Evolutionary conservation across 2,888 invertebrate genomes (phyloP), one percentile per base, ranked within the genome.

Genomic region (Carcina quercana): DNA sequence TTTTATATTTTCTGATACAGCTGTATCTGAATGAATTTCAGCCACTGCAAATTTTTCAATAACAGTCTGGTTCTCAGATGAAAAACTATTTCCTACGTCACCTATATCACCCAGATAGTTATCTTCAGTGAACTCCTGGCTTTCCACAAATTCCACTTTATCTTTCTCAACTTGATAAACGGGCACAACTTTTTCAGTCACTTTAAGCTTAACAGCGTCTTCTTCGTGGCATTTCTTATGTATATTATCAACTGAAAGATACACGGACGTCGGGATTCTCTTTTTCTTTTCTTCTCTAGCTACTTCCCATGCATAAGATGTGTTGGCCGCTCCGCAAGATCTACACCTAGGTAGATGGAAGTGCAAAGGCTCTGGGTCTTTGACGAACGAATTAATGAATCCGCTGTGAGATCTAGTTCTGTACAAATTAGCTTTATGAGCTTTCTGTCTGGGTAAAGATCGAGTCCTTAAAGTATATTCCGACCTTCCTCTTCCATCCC

Each of bases 61-160:
- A 13, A 80, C 60, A 29, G 73, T 74, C 28, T 61, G 55, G 35
- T 74, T 68, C 30, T 58, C 59, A 2, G 71, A 62, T 5, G 71
- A 59, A 30, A 73, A 79, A 38, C 70, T 72, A 19, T 58, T 65
- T 2, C 57, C 65, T 5, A 76, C 41, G 26, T 75, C 74, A 6
- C 58, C 64, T 6, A 76, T 42, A 27, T 75, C 75, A 6, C 58
- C 64, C 22, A 82, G 54, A 50, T 82, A 83, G 31, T 69, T 72
- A 45, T 83, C 83, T 42, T 83, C 83, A 25, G 59, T 75, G 32
- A 82, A 83, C 32, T 83, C 83, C 47, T 82, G 78, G 35, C 74
- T 72, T 17, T 80, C 75, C 28, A 80, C 71, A 31, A 80, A 80
- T 40, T 80, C 76, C 0, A 42, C 32, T 1, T 51, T 61, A 3